A percentile compares a stretch with the other conserved stretches of the same genome.
Conservation (phyloP, 2,797 vertebrate genomes). For the Synaphobranchus kaupii region DNA sequence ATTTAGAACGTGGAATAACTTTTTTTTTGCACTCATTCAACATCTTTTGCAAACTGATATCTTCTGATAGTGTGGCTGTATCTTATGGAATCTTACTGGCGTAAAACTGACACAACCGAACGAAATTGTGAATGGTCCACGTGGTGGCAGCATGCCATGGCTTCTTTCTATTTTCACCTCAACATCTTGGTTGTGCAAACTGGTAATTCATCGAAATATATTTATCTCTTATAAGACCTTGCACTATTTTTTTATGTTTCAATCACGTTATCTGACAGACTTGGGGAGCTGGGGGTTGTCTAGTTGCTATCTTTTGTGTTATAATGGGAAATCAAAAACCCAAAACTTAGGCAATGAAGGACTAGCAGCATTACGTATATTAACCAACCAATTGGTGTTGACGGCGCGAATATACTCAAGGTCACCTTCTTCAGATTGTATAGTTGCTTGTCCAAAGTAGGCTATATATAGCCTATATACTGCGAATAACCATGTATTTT, state of each 20-base stretch:
- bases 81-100: neutral
- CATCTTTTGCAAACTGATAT: neutral
- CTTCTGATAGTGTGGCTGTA: neutral
- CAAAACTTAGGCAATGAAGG: neutral
- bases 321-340: neutral
- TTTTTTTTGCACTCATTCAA: neutral
- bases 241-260: neutral
- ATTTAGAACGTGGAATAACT: neutral
- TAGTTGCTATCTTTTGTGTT: neutral
- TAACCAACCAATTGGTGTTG: neutral
- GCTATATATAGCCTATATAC: neutral
- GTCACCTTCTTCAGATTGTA: neutral
- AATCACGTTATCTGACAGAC: neutral
- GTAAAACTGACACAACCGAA: neutral
- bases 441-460: neutral
- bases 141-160: neutral
- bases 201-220: neutral
- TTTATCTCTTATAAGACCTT: neutral
- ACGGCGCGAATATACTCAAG: constrained; percentile 3
- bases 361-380: neutral
- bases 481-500: neutral
- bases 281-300: neutral
- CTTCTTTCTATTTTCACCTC: neutral
- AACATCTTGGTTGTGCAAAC: neutral
- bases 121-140: neutral